Evolutionary conservation across 2,113 vertebrate genomes (phyloP).

Genomic region (Microcebus tavaratra): DNA sequence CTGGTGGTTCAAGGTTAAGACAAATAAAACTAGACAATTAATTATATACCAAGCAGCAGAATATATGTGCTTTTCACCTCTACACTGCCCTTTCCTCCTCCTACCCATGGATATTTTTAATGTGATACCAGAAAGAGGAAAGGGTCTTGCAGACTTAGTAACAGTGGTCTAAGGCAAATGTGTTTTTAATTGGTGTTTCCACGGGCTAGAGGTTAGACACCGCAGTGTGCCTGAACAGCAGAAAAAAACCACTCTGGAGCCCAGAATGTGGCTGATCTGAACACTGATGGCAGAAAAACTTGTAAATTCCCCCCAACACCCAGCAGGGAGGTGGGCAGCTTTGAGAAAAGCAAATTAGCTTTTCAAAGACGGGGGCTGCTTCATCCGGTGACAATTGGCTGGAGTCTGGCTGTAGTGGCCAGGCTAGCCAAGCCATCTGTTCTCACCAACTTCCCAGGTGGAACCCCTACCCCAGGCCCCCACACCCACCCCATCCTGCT

Average conservation of each 20-base stretch:
- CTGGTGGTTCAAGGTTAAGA: background rate
- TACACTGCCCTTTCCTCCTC: background rate
- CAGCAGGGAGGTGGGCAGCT: background rate
- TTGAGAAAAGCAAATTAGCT: background rate
- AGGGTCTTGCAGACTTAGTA: too few relatives aligned
- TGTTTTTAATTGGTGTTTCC: too few relatives aligned
- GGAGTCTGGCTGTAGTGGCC: background rate
- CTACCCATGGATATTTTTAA: background rate
- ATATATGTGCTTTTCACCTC: background rate
- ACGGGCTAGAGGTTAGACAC: too few relatives aligned
- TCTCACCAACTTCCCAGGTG: background rate
- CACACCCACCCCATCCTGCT: background rate
- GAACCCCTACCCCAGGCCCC: rapidly evolving
- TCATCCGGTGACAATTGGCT: background rate
- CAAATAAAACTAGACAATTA: slow-evolving; percentile 21
- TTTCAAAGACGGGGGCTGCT: background rate
- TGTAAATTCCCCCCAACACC: background rate
- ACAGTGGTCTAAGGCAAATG: too few relatives aligned
- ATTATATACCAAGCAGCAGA: background rate
- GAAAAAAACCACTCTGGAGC: background rate
- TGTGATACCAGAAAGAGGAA: background rate
- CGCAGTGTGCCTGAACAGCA: background rate
- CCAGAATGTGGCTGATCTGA: rapidly evolving
- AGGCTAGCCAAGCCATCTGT: background rate
- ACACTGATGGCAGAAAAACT: background rate